Conservation (phyloP, 2,113 vertebrate species). For the Montifringilla adamsi region DNA sequence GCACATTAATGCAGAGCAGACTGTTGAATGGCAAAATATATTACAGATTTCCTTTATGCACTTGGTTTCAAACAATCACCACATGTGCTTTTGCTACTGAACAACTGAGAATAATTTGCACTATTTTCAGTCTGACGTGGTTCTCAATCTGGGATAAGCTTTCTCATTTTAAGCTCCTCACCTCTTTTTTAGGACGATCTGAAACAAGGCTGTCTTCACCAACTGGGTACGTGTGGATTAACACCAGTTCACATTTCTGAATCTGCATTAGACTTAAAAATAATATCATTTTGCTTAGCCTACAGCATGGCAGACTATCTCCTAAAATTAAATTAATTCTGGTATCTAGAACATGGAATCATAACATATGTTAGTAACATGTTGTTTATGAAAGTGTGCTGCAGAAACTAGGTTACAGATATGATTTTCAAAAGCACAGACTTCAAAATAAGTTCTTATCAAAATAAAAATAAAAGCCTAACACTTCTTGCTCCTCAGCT, state of each 20-base stretch:
- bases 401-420: neutral
- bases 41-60: neutral
- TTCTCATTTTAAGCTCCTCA: slow-evolving; percentile 53
- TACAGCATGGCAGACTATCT: neutral
- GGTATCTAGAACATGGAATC: neutral
- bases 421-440: neutral
- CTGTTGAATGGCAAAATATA: neutral
- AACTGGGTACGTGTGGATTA: slow-evolving; percentile 93
- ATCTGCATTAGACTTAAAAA: slow-evolving; percentile 92
- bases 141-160: neutral
- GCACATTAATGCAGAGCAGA: neutral
- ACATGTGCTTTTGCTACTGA: neutral
- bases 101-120: neutral
- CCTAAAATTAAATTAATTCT: neutral
- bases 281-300: neutral
- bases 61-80: neutral
- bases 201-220: slow-evolving; percentile 96
- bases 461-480: neutral
- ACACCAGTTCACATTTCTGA: slow-evolving; percentile 96
- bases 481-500: neutral
- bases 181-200: slow-evolving; percentile 94
- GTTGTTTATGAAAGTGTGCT: neutral
- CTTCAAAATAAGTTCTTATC: neutral
- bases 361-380: neutral
- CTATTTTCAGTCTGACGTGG: neutral